Conservation (phyloP, 2,888 invertebrate genomes). For the Chirona hameri region DNA sequence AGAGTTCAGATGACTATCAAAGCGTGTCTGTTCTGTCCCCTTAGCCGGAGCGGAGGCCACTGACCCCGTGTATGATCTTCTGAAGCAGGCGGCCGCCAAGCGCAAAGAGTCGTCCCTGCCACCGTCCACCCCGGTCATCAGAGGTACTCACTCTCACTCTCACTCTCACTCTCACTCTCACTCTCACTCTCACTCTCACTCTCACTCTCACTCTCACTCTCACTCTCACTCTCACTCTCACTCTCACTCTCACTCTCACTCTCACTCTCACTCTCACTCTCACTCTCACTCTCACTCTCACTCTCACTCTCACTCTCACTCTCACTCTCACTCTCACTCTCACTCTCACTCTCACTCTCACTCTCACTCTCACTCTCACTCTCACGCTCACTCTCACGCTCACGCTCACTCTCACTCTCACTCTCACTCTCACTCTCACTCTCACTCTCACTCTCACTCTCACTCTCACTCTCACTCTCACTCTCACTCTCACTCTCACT, state of each 20-base stretch:
- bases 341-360: neutral
- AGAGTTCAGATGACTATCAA: too few relatives aligned
- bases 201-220: neutral
- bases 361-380: neutral
- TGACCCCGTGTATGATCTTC: constrained; percentile 13
- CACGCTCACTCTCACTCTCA: neutral
- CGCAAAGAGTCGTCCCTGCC: constrained; percentile 10
- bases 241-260: neutral
- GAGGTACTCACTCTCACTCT: neutral
- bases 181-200: constrained; percentile 6
- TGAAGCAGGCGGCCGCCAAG: constrained; percentile 29
- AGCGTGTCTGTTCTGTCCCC: neutral
- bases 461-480: neutral
- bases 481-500: neutral
- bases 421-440: constrained; percentile 4
- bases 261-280: neutral
- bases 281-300: neutral
- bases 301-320: neutral
- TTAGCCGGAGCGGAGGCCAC: neutral
- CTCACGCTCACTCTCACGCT: neutral
- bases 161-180: neutral
- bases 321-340: neutral
- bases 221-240: neutral
- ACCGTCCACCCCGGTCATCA: constrained; percentile 30
- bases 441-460: neutral